Evolutionary conservation across 2,113 vertebrate genomes (phyloP).

Genomic region (Zosterops pallidus): DNA sequence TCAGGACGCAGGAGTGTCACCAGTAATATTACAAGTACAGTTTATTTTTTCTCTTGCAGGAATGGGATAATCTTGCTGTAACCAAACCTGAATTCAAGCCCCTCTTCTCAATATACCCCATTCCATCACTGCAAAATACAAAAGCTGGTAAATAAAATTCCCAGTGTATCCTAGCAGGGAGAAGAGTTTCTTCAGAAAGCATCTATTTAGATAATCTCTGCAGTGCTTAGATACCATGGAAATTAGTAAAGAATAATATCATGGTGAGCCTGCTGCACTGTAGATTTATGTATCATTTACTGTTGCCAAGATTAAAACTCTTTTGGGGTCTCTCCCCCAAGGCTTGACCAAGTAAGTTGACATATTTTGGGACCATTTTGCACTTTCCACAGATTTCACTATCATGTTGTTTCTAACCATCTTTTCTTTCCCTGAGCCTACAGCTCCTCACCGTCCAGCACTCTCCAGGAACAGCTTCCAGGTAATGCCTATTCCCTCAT

Average conservation of each 20-base stretch:
- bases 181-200: neutral
- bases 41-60: neutral
- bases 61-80: neutral
- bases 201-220: conserved; percentile 27
- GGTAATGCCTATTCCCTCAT: neutral
- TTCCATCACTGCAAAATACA: neutral
- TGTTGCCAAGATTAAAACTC: neutral
- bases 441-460: neutral
- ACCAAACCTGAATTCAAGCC: neutral
- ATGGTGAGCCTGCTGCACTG: neutral
- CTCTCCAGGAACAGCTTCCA: neutral
- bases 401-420: neutral
- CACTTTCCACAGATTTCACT: neutral
- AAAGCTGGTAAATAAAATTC: neutral
- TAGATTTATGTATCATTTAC: neutral
- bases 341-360: neutral
- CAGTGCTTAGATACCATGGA: neutral
- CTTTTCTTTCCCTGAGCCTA: neutral
- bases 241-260: neutral
- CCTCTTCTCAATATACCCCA: neutral
- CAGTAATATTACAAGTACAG: neutral
- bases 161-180: neutral
- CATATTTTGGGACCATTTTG: neutral
- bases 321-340: neutral
- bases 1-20: neutral